phyloP scores from a whole-genome alignment of 2,113 vertebrate genomes.

The Gymnocephalus cernua region DNA sequence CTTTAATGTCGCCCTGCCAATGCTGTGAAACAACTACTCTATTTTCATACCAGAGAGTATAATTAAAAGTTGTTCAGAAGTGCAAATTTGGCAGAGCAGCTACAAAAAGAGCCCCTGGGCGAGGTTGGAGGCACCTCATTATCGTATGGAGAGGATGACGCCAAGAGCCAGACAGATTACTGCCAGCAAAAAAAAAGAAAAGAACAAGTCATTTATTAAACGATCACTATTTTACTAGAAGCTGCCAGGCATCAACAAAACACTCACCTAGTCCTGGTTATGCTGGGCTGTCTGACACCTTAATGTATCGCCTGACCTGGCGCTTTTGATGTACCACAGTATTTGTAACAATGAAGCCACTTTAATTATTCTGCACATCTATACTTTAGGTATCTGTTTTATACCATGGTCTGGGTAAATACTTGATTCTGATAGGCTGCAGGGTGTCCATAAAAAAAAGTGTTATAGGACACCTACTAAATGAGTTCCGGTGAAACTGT shows the following conservation, averaged over 20 bases:
- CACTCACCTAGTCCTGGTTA: conserved; percentile 29
- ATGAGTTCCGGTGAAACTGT: too few species aligned
- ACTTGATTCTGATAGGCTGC: too few species aligned
- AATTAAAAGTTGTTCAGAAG: conserved; percentile 77
- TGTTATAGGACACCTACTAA: too few species aligned
- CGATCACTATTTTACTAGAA: conserved; percentile 52
- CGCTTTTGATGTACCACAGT: not conserved
- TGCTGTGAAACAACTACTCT: conserved; percentile 42
- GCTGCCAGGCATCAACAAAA: conserved; percentile 58
- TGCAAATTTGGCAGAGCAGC: conserved; percentile 71
- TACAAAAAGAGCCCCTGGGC: conserved; percentile 61
- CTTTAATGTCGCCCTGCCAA: conserved; percentile 49
- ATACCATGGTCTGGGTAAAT: too few species aligned
- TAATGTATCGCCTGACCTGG: conserved; percentile 26
- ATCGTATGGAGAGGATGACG: conserved; percentile 56
- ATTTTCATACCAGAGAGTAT: conserved; percentile 65
- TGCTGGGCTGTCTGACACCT: conserved; percentile 41
- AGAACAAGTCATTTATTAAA: conserved; percentile 70
- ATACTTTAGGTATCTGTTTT: too few species aligned
- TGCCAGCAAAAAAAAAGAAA: conserved; percentile 49
- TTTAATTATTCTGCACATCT: too few species aligned
- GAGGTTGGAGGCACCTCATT: conserved; percentile 76
- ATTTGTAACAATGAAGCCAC: too few species aligned
- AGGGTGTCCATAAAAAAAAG: too few species aligned
- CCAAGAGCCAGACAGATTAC: conserved; percentile 73